Conservation (phyloP, 2,797 vertebrate genomes). For the Spinibarbus caldwelli region DNA sequence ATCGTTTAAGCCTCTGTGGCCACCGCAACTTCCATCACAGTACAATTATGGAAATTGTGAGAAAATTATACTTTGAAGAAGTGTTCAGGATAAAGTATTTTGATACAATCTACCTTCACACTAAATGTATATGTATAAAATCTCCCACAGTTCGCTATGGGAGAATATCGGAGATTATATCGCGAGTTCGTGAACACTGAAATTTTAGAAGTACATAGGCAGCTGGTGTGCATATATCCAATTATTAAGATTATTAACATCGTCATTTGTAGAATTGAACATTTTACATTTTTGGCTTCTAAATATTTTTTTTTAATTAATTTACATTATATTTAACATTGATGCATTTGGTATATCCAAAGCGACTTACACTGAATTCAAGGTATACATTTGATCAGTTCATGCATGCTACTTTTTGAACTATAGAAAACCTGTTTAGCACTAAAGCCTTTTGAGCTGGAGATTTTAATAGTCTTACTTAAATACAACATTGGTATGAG, state of each 20-base stretch:
- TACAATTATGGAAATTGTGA: too few relatives aligned
- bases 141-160: neutral
- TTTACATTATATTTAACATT: neutral
- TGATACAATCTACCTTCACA: too few relatives aligned
- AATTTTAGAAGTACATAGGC: neutral
- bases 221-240: neutral
- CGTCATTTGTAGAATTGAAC: neutral
- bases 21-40: too few relatives aligned
- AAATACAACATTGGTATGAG: neutral
- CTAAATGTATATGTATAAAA: too few relatives aligned
- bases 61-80: too few relatives aligned
- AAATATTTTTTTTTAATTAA: rapidly evolving
- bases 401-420: neutral
- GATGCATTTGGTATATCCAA: neutral
- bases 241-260: neutral
- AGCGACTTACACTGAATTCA: neutral
- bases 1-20: too few relatives aligned
- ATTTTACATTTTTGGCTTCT: too few relatives aligned
- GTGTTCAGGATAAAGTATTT: too few relatives aligned
- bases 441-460: neutral
- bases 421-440: neutral
- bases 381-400: neutral
- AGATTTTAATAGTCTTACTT: neutral
- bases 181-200: too few relatives aligned
- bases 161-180: neutral